Evolutionary conservation across 1,140 invertebrate genomes (phyloP).

Genomic region (Drosophila jambulina): DNA sequence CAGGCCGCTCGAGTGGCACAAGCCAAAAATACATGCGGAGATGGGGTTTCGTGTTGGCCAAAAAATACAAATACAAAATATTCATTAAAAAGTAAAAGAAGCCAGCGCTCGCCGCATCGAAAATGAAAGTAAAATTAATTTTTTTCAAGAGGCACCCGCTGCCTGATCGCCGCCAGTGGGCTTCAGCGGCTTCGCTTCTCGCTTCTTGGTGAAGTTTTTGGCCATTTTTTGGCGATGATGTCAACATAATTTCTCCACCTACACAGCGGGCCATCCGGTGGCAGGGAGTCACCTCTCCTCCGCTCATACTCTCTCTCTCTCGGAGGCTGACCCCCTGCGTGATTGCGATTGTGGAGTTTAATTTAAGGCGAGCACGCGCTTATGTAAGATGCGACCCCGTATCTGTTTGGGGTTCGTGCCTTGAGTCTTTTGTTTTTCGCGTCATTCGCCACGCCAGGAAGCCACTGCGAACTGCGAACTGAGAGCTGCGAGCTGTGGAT

Average conservation of each 20-base stretch:
- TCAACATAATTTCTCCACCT: slow-evolving; percentile 84
- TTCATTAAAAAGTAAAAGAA: slow-evolving; percentile 54
- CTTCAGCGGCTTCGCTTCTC: slow-evolving; percentile 19
- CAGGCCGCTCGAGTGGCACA: slow-evolving; percentile 50
- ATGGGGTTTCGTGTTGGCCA: slow-evolving; percentile 43
- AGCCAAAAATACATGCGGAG: slow-evolving; percentile 35
- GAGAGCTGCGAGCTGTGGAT: slow-evolving; percentile 31
- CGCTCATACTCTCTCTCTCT: background rate
- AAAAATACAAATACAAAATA: slow-evolving; percentile 20
- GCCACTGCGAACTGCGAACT: slow-evolving; percentile 21
- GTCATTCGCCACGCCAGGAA: slow-evolving; percentile 52
- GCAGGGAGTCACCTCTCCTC: background rate
- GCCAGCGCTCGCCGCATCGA: slow-evolving; percentile 51
- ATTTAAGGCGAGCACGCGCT: slow-evolving; percentile 74
- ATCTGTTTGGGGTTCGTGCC: slow-evolving; percentile 58
- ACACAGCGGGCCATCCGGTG: slow-evolving; percentile 65
- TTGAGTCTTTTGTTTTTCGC: slow-evolving; percentile 71
- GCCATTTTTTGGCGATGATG: slow-evolving; percentile 81
- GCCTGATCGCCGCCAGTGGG: slow-evolving; percentile 25
- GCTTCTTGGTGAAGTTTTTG: slow-evolving; percentile 56
- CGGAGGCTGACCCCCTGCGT: slow-evolving; percentile 44
- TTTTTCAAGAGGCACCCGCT: slow-evolving; percentile 49
- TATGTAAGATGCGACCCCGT: slow-evolving; percentile 59
- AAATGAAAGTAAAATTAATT: slow-evolving; percentile 81
- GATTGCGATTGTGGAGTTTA: slow-evolving; percentile 49